Conservation (phyloP, 2,113 vertebrate species). For the cat (Felis catus) region F.catus_Fca126_mat1.0 CM031412.1:57649501-57650000, state of each 20-base stretch:
- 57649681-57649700: not conserved
- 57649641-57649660: not conserved
- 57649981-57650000: not conserved
- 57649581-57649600: not conserved
- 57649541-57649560: not conserved
- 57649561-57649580: not conserved
- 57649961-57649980: not conserved
- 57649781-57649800: too few relatives aligned
- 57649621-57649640: not conserved
- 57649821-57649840: too few relatives aligned
- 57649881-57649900: too few relatives aligned
- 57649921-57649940: too few relatives aligned
- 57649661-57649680: not conserved
- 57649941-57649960: too few relatives aligned
- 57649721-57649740: not conserved
- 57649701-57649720: not conserved
- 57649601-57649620: not conserved
- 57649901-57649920: too few relatives aligned
- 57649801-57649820: too few relatives aligned
- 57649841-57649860: too few relatives aligned
- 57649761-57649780: too few relatives aligned
- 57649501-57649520: not conserved
- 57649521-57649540: not conserved
- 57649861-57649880: too few relatives aligned
- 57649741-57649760: too few relatives aligned